Conservation (phyloP, 1,140 invertebrate species). For the Elymnias hypermnestra region DNA sequence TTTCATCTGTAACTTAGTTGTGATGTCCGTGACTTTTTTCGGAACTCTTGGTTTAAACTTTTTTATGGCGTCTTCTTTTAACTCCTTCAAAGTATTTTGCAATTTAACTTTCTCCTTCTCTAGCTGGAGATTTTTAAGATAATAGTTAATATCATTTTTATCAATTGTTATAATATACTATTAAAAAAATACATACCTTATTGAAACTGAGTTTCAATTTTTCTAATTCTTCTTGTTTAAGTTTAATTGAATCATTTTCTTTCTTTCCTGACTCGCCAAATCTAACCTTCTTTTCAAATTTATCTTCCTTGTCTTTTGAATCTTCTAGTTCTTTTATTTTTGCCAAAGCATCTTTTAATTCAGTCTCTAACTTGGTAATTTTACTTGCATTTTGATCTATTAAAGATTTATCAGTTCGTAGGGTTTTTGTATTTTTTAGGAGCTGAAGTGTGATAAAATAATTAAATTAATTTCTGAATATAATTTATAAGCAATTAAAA, state of each 20-base stretch:
- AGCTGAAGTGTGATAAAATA: constrained; percentile 47
- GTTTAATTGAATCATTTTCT: constrained; percentile 75
- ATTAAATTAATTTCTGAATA: background rate
- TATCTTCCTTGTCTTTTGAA: constrained; percentile 70
- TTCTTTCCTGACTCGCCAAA: constrained; percentile 71
- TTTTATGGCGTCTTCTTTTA: constrained; percentile 79
- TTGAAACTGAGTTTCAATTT: constrained; percentile 66
- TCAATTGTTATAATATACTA: constrained; percentile 2
- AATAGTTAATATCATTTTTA: background rate
- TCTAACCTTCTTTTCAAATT: constrained; percentile 72
- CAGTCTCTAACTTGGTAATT: constrained; percentile 79
- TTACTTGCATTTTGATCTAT: constrained; percentile 78
- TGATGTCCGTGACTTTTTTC: constrained; percentile 82
- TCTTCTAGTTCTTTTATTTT: constrained; percentile 79
- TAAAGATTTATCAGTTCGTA: constrained; percentile 73
- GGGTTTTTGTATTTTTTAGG: constrained; percentile 69
- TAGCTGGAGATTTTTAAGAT: constrained; percentile 50
- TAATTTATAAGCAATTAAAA: constrained; percentile 4
- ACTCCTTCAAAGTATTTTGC: constrained; percentile 77
- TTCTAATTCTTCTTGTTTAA: constrained; percentile 74
- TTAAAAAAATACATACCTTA: constrained; percentile 42
- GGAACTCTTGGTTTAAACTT: constrained; percentile 80
- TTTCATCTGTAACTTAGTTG: constrained; percentile 83
- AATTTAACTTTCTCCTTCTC: constrained; percentile 78
- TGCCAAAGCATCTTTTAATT: constrained; percentile 77